Base-by-base conservation (phyloP, 2,797 vertebrate species). In the Pempheris klunzingeri region DNA sequence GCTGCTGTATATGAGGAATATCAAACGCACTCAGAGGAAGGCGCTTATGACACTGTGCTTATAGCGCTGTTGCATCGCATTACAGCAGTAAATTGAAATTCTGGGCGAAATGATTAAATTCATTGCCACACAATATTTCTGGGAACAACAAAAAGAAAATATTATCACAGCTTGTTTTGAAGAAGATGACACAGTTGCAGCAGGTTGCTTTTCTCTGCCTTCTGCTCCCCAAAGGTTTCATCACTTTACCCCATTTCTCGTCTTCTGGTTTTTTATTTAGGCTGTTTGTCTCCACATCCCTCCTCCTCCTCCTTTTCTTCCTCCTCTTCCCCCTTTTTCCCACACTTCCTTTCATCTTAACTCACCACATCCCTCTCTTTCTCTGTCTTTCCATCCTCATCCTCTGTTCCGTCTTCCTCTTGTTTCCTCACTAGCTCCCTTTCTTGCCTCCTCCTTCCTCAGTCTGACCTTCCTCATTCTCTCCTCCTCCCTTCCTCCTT, bases 21-120 rank as follows among this genome's bases (percentile, higher is more conserved):
- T 82, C 73, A 81, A 67, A 80, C 67, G 26, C 58, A 34, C 72
- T 83, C 58, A 0, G 34, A 78, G 76, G 78, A 84, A 77, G 85
- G 60, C 41, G 62, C 78, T 82, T 4, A 60, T 71, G 85, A 77
- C 74, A 59, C 80, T 72, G 41, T 46, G 81, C 74, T 83, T 61
- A 68, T 74, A 57, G 71, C 44, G 46, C 66, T 85, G 88, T 87
- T 87, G 77, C 89, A 81, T 86, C 62, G 80, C 70, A 69, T 91
- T 85, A 84, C 86, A 84, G 79, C 88, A 90, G 77, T 72, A 77
- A 84, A 88, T 83, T 87, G 86, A 83, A 87, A 87, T 80, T 89
- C 50, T 22, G 81, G 74, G 74, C 28, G 47, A 81, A 85, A 87
- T 88, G 77, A 92, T 90, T 88, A 84, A 84, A 88, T 83, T 86